Evolutionary conservation across 2,888 invertebrate genomes (phyloP).

Genomic region (Lycia hirtaria): DNA sequence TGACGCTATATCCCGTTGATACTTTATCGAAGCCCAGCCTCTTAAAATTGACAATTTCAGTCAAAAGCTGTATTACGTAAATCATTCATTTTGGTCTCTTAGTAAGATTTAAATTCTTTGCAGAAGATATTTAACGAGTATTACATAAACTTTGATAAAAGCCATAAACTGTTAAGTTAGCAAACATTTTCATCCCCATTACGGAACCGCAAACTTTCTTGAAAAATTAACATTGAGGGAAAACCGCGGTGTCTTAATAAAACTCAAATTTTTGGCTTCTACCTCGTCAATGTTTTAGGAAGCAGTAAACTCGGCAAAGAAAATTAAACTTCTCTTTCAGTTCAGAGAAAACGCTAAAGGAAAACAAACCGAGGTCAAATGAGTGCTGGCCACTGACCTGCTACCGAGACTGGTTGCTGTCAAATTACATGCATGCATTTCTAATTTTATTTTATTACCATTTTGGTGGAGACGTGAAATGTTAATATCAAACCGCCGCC

Average conservation of each 20-base stretch:
- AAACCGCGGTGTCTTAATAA: constrained; percentile 44
- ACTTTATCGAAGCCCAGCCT: too few species aligned
- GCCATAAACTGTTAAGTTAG: constrained; percentile 30
- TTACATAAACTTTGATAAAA: constrained; percentile 28
- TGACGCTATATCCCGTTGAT: too few species aligned
- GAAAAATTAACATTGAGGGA: constrained; percentile 40
- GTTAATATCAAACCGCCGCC: too few species aligned
- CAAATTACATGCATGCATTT: too few species aligned
- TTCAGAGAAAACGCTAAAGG: constrained; percentile 42
- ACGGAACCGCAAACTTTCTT: constrained; percentile 32
- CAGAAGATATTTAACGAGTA: constrained; percentile 13
- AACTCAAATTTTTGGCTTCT: constrained; percentile 47
- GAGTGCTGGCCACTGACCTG: too few species aligned
- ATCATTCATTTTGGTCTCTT: not conserved
- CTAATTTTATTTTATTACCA: too few species aligned
- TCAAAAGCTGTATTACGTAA: not conserved
- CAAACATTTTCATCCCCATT: constrained; percentile 42
- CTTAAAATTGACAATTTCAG: not conserved
- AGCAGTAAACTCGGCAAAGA: constrained; percentile 49
- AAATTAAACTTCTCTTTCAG: constrained; percentile 54
- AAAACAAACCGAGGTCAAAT: constrained; percentile 51
- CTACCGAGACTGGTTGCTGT: too few species aligned
- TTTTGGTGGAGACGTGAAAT: too few species aligned
- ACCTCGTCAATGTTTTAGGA: constrained; percentile 52
- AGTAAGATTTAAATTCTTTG: not conserved